phyloP scores from a whole-genome alignment of 2,888 invertebrate species.

The Adelognathus sp. region DNA sequence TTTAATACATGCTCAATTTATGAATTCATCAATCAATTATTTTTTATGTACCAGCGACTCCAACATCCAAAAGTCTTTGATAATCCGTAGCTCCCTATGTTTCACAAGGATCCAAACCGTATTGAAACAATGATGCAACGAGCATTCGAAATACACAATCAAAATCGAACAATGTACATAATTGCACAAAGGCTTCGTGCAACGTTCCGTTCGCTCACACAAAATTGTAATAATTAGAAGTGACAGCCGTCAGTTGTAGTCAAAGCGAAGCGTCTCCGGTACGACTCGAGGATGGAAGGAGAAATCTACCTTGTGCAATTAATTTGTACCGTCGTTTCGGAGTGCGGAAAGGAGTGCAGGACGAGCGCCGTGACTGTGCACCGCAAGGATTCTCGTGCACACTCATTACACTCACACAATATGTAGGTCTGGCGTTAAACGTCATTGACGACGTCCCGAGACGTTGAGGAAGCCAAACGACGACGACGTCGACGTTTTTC shows the following conservation, averaged over 20 bases:
- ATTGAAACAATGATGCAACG: neutral
- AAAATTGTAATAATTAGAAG: neutral
- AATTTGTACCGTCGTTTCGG: slow-evolving; percentile 30
- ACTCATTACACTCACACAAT: slow-evolving; percentile 50
- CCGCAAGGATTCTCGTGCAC: slow-evolving; percentile 31
- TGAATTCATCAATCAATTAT: no score
- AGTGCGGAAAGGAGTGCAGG: neutral
- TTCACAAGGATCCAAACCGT: no score
- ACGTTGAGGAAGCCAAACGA: neutral
- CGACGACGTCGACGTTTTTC: slow-evolving; percentile 12
- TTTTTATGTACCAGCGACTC: no score
- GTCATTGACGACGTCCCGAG: neutral
- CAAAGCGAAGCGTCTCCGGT: neutral
- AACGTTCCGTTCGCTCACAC: neutral
- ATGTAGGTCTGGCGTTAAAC: slow-evolving; percentile 40
- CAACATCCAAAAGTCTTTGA: no score
- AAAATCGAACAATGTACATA: neutral
- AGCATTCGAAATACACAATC: neutral
- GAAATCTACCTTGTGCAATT: slow-evolving; percentile 36
- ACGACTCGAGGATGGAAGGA: neutral
- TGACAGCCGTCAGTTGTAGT: neutral
- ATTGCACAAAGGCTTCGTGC: neutral
- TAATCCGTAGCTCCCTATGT: no score
- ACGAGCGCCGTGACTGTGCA: neutral
- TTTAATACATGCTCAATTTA: no score